Evolutionary conservation across 1,140 invertebrate species (phyloP), one percentile per base, ranked within the genome.

Genomic region (Drosophila leontia): DNA sequence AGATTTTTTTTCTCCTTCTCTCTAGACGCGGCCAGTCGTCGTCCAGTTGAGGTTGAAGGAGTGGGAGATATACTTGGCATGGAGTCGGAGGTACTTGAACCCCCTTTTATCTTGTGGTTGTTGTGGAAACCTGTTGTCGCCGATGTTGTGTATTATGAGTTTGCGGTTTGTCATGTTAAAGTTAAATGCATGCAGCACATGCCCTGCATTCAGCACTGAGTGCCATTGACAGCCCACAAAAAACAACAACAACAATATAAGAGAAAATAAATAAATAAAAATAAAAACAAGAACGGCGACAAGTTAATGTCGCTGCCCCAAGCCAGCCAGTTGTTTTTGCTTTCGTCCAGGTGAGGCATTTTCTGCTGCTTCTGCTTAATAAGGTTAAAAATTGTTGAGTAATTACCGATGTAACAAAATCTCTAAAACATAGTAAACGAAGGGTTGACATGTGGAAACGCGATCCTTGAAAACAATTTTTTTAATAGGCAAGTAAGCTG

Each of bases 121-220:
- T 80, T 86, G 83, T 75, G 84, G 80, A 87, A 87, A 90, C 85
- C 85, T 88, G 84, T 81, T 86, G 78, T 86, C 78, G 82, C 79
- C 74, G 76, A 78, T 82, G 83, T 80, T 87, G 84, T 87, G 80
- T 80, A 87, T 88, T 88, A 88, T 90, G 84, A 90, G 84, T 90
- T 88, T 88, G 84, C 84, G 84, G 84, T 88, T 88, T 88, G 84
- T 88, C 85, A 88, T 88, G 84, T 88, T 88, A 84, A 88, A 88
- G 84, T 88, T 88, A 88, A 88, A 88, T 84, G 84, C 84, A 88
- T 88, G 84, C 84, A 90, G 84, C 84, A 88, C 84, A 88, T 88
- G 84, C 85, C 84, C 84, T 90, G 84, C 84, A 88, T 88, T 88
- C 85, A 69, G 78, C 78, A 58, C 82, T 84, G 82, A 84, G 78